Conservation (phyloP, 2,113 vertebrate species). For the Odobenus rosmarus region DNA sequence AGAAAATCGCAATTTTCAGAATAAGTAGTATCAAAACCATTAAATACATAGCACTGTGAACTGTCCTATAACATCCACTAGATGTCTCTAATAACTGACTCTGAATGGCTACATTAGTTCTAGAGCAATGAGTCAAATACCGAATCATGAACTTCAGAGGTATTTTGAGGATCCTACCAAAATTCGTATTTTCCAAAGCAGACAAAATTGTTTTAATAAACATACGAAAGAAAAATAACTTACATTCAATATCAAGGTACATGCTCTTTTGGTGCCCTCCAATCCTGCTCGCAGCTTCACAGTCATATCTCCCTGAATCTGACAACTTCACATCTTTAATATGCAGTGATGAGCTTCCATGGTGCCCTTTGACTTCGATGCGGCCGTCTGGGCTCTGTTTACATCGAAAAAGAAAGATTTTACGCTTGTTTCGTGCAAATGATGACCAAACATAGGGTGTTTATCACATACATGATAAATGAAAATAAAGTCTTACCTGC, state of each 20-base stretch:
- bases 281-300: constrained; percentile 97
- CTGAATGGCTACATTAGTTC: background rate
- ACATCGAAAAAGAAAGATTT: constrained; percentile 71
- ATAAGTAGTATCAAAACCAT: background rate
- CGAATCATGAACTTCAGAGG: background rate
- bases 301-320: constrained; percentile 97
- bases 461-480: background rate
- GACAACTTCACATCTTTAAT: constrained; percentile 93
- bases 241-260: constrained; percentile 98
- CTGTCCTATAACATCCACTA: constrained; percentile 12
- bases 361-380: constrained; percentile 93
- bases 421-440: constrained; percentile 66
- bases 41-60: background rate
- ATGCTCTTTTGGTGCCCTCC: constrained; percentile 98
- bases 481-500: background rate
- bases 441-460: background rate
- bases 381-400: constrained; percentile 94
- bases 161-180: constrained; percentile 56
- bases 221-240: constrained; percentile 78
- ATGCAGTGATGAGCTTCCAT: constrained; percentile 93
- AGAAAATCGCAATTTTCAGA: background rate
- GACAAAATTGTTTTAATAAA: constrained; percentile 48
- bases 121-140: background rate
- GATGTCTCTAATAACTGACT: constrained; percentile 45
- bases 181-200: constrained; percentile 61